Conservation (phyloP, 2,797 vertebrate species). For the Macropus fuliginosus region DNA sequence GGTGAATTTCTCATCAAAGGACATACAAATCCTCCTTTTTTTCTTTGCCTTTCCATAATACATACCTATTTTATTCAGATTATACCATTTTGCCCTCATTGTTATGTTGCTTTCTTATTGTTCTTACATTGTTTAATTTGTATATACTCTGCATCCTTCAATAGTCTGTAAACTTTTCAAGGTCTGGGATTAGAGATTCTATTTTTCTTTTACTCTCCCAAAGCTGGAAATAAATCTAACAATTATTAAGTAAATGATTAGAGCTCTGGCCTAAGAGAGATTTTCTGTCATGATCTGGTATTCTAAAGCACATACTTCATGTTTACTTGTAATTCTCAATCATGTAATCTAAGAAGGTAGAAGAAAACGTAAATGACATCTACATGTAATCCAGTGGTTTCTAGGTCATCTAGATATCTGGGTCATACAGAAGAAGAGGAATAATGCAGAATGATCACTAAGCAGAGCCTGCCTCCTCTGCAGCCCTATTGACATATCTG, state of each 20-base stretch:
- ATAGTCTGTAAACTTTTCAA: background rate
- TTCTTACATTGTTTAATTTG: background rate
- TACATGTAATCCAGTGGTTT: background rate
- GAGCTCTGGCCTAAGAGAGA: background rate
- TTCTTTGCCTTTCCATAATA: background rate
- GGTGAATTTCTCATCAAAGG: background rate
- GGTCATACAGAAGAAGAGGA: background rate
- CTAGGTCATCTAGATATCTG: background rate
- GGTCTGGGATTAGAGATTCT: background rate
- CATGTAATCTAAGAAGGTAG: background rate
- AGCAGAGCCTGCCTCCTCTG: background rate
- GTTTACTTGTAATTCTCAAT: background rate
- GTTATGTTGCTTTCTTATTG: background rate
- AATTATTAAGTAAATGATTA: background rate
- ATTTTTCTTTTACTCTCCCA: background rate
- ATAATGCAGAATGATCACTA: background rate
- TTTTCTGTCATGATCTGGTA: background rate
- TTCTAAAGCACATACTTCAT: background rate
- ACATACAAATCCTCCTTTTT: background rate
- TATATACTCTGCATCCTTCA: background rate
- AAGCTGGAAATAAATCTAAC: background rate
- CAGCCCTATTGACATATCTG: background rate
- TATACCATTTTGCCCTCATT: background rate
- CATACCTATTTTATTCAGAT: background rate
- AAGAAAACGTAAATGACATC: background rate